phyloP scores from a whole-genome alignment of 2,797 vertebrate species.

The Enteromius afrohamiltoni region DNA sequence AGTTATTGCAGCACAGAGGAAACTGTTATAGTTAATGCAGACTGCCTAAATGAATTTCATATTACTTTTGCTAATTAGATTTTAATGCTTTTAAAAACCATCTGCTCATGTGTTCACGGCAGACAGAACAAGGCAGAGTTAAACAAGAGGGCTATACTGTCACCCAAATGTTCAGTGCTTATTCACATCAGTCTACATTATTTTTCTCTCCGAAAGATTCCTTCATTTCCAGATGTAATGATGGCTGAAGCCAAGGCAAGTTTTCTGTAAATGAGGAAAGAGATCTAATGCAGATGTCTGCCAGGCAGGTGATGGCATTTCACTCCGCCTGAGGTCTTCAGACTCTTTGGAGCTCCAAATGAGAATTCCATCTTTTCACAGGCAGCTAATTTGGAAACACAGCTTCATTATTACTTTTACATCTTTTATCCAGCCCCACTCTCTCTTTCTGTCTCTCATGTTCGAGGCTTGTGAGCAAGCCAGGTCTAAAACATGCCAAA shows the following conservation, averaged over 20 bases:
- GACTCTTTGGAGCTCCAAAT: slow-evolving; percentile 36
- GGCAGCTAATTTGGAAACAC: slow-evolving; percentile 38
- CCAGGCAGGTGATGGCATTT: slow-evolving; percentile 28
- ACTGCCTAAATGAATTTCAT: not conserved
- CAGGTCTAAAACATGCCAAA: slow-evolving; percentile 43
- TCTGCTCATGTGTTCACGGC: not conserved
- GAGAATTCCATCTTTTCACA: slow-evolving; percentile 51
- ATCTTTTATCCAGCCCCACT: not conserved
- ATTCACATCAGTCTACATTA: slow-evolving; percentile 25
- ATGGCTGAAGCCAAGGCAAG: slow-evolving; percentile 10
- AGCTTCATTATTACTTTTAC: not conserved
- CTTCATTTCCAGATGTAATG: slow-evolving; percentile 21
- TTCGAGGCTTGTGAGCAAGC: slow-evolving; percentile 16
- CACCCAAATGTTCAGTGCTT: not conserved
- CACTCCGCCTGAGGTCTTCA: slow-evolving; percentile 17
- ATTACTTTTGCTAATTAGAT: slow-evolving; percentile 26
- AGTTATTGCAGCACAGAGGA: not conserved
- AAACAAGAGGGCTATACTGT: not conserved
- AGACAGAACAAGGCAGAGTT: slow-evolving; percentile 13
- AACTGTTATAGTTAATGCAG: not conserved
- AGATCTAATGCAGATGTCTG: slow-evolving; percentile 38
- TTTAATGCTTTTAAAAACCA: slow-evolving; percentile 24
- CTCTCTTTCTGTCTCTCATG: slow-evolving; percentile 1
- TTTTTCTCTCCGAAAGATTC: not conserved
- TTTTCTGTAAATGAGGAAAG: slow-evolving; percentile 45